Evolutionary conservation across 2,113 vertebrate genomes (phyloP).

Genomic region (Gallinago paraguaiae): DNA sequence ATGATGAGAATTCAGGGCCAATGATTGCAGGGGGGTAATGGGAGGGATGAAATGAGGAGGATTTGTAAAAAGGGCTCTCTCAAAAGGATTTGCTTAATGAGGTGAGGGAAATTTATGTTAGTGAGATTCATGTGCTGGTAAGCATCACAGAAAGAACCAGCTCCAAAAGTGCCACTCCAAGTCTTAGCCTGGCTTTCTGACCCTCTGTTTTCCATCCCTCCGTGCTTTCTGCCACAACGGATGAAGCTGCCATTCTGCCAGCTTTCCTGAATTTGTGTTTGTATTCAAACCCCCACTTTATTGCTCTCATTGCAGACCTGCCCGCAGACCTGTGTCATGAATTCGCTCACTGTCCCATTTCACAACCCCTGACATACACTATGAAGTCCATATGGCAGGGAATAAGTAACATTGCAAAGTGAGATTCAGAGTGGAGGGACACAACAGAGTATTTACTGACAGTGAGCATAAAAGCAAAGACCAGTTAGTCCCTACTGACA

Average conservation of each 20-base stretch:
- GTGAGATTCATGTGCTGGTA: neutral
- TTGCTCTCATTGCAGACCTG: neutral
- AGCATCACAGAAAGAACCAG: neutral
- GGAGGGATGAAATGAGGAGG: neutral
- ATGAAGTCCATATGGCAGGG: neutral
- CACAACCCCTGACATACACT: neutral
- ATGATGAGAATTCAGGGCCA: neutral
- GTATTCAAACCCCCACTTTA: neutral
- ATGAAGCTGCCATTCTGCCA: neutral
- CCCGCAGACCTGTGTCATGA: neutral
- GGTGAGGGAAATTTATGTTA: neutral
- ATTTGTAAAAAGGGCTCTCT: neutral
- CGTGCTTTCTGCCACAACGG: accelerated
- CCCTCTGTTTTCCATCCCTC: neutral
- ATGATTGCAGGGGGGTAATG: neutral
- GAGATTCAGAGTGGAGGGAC: neutral
- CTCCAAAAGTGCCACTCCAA: neutral
- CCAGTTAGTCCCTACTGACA: neutral
- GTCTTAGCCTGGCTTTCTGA: neutral
- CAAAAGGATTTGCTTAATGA: neutral
- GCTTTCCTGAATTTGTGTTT: neutral
- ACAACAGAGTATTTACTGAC: neutral
- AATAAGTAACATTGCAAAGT: neutral
- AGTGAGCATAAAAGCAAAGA: neutral
- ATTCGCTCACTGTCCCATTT: neutral